Percentiles rank a stretch among this genome's conserved stretches.
Conservation (phyloP, 2,888 invertebrate genomes). For the Endotricha flammealis region DNA sequence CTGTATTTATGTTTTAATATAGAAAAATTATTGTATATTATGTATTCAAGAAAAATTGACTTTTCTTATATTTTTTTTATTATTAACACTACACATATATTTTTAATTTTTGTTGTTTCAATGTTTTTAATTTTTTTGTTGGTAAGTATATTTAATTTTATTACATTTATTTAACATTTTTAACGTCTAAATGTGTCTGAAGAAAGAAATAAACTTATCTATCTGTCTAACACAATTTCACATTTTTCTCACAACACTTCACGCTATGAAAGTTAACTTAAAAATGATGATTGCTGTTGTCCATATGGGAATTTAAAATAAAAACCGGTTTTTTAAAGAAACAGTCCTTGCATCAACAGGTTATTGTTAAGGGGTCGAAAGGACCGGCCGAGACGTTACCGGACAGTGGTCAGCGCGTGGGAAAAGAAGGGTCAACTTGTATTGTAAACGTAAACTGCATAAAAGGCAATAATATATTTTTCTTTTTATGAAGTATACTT, state of each 20-base stretch:
- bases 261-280: slow-evolving; percentile 26
- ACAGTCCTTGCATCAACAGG: slow-evolving; percentile 27
- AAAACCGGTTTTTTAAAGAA: slow-evolving; percentile 38
- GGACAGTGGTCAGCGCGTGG: slow-evolving; percentile 20
- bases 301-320: slow-evolving; percentile 38
- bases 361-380: slow-evolving; percentile 36
- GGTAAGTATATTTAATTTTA: too few relatives aligned
- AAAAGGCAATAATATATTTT: not conserved
- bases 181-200: too few relatives aligned
- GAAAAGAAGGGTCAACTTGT: slow-evolving; percentile 12
- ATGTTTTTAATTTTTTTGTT: too few relatives aligned
- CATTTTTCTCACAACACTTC: slow-evolving; percentile 8
- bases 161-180: too few relatives aligned
- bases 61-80: too few relatives aligned
- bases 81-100: too few relatives aligned
- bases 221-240: too few relatives aligned
- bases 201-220: too few relatives aligned
- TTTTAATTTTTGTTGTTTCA: too few relatives aligned
- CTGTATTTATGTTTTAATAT: too few relatives aligned
- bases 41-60: too few relatives aligned
- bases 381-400: slow-evolving; percentile 32
- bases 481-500: not conserved
- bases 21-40: too few relatives aligned
- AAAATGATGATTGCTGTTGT: slow-evolving; percentile 33
- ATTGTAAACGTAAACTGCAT: not conserved